Evolutionary conservation across 2,113 vertebrate species (phyloP).

Genomic region (Plotosus lineatus): DNA sequence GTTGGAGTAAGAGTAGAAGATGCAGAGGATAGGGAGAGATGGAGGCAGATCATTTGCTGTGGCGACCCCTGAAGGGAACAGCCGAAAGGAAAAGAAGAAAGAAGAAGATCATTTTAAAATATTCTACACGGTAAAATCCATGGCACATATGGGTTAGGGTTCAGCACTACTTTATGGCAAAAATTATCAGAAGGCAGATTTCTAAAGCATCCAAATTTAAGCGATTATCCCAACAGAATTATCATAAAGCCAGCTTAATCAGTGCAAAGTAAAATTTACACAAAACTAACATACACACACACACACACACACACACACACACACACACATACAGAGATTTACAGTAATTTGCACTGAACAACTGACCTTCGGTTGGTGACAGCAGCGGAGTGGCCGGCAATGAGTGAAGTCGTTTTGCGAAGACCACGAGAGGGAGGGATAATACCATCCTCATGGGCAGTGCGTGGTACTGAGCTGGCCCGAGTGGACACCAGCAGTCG

Average conservation of each 20-base stretch:
- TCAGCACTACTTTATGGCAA: neutral
- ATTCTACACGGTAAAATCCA: neutral
- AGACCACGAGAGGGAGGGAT: slow-evolving; percentile 73
- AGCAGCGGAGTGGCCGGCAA: slow-evolving; percentile 75
- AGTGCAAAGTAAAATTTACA: neutral
- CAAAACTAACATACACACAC: neutral
- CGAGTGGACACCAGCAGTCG: slow-evolving; percentile 90
- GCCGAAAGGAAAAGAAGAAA: too few relatives aligned
- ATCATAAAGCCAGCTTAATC: neutral
- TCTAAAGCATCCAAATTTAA: neutral
- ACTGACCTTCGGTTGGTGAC: slow-evolving; percentile 83
- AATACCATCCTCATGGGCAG: slow-evolving; percentile 76
- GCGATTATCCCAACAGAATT: neutral
- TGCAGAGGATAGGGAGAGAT: too few relatives aligned
- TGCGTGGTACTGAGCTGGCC: slow-evolving; percentile 88
- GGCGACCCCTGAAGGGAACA: too few relatives aligned
- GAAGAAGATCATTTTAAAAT: too few relatives aligned
- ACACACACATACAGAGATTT: neutral
- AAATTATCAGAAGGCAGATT: neutral
- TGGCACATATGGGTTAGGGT: neutral
- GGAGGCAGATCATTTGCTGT: too few relatives aligned
- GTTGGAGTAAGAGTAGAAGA: too few relatives aligned
- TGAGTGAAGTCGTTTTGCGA: slow-evolving; percentile 83
- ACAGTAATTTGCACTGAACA: neutral
- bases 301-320: neutral